phyloP scores from a whole-genome alignment of 2,888 invertebrate species.

The Troglohyphantes excavatus region DNA sequence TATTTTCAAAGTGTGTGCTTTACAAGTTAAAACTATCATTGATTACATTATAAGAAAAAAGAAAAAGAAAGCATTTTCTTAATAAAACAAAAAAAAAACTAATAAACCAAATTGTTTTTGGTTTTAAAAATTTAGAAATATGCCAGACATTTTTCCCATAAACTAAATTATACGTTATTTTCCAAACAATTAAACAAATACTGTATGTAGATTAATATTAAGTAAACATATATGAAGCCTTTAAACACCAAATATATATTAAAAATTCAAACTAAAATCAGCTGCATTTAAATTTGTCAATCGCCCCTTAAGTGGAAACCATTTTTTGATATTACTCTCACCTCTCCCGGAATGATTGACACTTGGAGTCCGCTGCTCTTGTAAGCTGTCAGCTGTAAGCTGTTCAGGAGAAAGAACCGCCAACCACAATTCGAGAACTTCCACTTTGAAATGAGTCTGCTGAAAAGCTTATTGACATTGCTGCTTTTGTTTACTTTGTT shows the following conservation, averaged over 20 bases:
- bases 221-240: no score
- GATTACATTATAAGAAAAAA: no score
- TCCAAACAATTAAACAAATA: no score
- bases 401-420: constrained; percentile 8
- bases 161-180: no score
- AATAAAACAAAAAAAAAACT: no score
- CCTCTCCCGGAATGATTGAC: constrained; percentile 60
- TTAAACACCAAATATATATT: background rate
- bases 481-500: constrained; percentile 5
- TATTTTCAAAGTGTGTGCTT: no score
- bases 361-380: constrained; percentile 51
- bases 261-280: background rate
- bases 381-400: constrained; percentile 73
- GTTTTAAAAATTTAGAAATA: no score
- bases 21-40: no score
- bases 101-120: no score
- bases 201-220: no score
- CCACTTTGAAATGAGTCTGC: constrained; percentile 29
- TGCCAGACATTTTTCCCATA: no score
- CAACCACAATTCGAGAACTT: constrained; percentile 21
- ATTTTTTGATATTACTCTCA: constrained; percentile 41
- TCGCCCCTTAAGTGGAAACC: background rate
- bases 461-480: constrained; percentile 46
- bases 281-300: background rate
- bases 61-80: no score